A percentile compares a stretch with the other conserved stretches of the same genome.
These are phyloP conservation scores for Sebastes nivosus DNA, from an alignment of 2,797 vertebrate species.

Conservation along the genomic window DNA sequence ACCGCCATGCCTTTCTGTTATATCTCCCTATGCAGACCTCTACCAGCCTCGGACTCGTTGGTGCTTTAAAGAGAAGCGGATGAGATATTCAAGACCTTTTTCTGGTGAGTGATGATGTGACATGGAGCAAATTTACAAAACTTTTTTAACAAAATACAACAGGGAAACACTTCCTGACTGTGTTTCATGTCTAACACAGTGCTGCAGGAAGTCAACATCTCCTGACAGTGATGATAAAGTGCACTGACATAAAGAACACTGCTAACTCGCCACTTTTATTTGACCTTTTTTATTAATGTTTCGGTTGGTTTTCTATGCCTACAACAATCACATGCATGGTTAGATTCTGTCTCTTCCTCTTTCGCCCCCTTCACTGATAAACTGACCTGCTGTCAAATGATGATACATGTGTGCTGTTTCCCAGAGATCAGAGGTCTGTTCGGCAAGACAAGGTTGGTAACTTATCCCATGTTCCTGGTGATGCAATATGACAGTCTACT, in stretches of 20 bases:
- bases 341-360: constrained; percentile 17
- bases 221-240: constrained; percentile 47
- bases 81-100: constrained; percentile 1
- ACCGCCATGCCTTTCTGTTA: constrained; percentile 6
- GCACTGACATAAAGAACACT: constrained; percentile 46
- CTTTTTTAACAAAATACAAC: background rate
- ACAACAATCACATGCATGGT: constrained; percentile 62
- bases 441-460: constrained; percentile 1
- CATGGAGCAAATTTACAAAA: background rate
- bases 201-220: constrained; percentile 18
- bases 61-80: constrained; percentile 11
- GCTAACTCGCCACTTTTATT: constrained; percentile 47
- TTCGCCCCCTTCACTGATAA: background rate
- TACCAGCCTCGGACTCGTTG: background rate
- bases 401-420: background rate
- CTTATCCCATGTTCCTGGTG: background rate
- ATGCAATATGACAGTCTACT: constrained; percentile 29
- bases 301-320: constrained; percentile 46
- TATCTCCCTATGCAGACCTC: constrained; percentile 35
- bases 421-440: constrained; percentile 6
- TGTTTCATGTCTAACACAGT: background rate
- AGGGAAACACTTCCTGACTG: background rate
- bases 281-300: constrained; percentile 54
- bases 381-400: background rate
- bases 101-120: background rate